Evolutionary conservation across 2,113 vertebrate species (phyloP).

Genomic region (Leucopsar rothschildi): DNA sequence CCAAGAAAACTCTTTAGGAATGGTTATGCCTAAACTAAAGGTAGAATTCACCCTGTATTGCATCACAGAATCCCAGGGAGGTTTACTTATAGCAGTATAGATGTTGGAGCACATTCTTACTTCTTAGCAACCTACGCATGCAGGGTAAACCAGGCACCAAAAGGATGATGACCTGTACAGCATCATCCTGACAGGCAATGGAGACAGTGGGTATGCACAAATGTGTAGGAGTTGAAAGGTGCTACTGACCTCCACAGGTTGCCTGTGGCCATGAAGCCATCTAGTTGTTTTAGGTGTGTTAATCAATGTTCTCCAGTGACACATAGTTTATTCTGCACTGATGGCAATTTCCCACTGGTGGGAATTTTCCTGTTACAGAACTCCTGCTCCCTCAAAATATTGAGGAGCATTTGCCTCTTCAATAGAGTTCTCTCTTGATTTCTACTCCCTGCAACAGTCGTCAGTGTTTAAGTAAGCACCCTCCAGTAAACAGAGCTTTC

Average conservation of each 20-base stretch:
- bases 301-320: neutral
- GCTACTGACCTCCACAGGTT: neutral
- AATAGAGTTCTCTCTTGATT: neutral
- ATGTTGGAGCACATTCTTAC: neutral
- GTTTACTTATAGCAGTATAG: neutral
- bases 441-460: neutral
- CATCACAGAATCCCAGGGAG: neutral
- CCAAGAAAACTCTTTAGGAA: neutral
- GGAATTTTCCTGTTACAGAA: neutral
- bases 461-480: neutral
- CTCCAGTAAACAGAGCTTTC: neutral
- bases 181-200: neutral
- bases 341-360: neutral
- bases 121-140: neutral
- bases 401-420: neutral
- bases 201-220: neutral
- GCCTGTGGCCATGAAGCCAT: neutral
- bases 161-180: neutral
- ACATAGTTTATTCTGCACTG: neutral
- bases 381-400: neutral
- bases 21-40: neutral
- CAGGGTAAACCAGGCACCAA: neutral
- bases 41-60: neutral
- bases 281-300: neutral
- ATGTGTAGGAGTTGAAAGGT: neutral